A percentile compares a stretch with the other conserved stretches of the same genome.
Evolutionary conservation across 2,113 vertebrate genomes (phyloP).

Genomic region (Rhegmatorhina hoffmannsi): DNA sequence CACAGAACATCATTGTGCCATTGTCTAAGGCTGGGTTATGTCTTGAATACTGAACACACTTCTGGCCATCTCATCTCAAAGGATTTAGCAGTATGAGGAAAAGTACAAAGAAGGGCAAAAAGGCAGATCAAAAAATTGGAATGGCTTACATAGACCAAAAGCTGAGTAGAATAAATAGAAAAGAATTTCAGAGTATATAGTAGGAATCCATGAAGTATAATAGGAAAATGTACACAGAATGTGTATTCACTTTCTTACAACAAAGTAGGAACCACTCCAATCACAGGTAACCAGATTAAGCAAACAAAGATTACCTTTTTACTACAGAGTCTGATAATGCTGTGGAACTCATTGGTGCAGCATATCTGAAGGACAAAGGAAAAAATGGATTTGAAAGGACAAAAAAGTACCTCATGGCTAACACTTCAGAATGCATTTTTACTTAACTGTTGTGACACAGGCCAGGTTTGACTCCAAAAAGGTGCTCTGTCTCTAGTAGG

Average conservation of each 20-base stretch:
- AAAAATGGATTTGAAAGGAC: background rate
- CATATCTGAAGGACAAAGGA: background rate
- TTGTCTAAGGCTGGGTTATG: background rate
- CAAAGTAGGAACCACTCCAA: background rate
- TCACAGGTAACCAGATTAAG: background rate
- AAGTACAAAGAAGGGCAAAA: conserved; percentile 7
- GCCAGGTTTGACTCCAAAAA: background rate
- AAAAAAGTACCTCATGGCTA: background rate
- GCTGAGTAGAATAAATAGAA: background rate
- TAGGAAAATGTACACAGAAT: background rate
- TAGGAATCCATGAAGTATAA: background rate
- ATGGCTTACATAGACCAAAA: background rate
- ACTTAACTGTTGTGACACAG: background rate
- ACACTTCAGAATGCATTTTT: background rate
- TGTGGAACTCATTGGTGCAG: background rate
- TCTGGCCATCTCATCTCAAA: background rate
- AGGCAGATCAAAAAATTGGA: background rate
- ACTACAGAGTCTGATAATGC: background rate
- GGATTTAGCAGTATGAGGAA: background rate
- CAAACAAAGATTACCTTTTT: conserved; percentile 8
- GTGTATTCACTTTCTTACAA: background rate
- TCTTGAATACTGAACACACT: background rate
- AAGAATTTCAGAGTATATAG: background rate
- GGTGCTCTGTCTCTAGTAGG: background rate
- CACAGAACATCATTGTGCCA: background rate